Evolutionary conservation across 2,888 invertebrate species (phyloP).

Genomic region (Acleris literana): DNA sequence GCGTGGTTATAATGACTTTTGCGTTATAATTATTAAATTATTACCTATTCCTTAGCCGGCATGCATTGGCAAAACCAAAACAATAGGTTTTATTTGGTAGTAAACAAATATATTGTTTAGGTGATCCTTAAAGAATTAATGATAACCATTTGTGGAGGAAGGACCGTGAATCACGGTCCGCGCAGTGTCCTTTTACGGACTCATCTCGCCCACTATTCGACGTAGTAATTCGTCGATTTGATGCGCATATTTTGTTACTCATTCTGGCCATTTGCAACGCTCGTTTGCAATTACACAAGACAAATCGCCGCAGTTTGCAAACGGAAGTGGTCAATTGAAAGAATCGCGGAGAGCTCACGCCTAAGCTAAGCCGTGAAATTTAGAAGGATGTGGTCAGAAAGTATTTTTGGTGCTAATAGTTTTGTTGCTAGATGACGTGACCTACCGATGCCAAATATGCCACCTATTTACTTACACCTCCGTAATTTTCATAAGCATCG

Average conservation of each 20-base stretch:
- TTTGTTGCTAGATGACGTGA: conserved; percentile 8
- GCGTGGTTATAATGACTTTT: conserved; percentile 12
- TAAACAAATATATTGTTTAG: conserved; percentile 5
- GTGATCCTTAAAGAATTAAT: conserved; percentile 23
- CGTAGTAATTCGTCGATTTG: conserved; percentile 38
- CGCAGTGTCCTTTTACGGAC: conserved; percentile 44
- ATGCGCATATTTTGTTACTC: conserved; percentile 37
- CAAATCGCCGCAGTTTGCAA: conserved; percentile 28
- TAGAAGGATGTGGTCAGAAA: conserved; percentile 23
- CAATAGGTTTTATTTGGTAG: background rate
- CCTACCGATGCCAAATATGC: background rate
- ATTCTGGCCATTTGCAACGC: conserved; percentile 30
- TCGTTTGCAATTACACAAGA: conserved; percentile 33
- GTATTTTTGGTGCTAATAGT: conserved; percentile 2
- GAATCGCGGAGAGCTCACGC: conserved; percentile 11
- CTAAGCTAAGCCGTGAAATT: conserved; percentile 12
- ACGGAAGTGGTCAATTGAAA: conserved; percentile 34
- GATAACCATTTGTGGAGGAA: conserved; percentile 37
- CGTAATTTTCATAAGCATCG: no score
- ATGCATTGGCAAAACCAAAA: background rate
- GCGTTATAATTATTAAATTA: background rate
- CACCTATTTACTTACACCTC: background rate
- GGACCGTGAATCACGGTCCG: conserved; percentile 44
- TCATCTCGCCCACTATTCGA: conserved; percentile 40
- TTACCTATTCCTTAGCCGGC: background rate